Evolutionary conservation across 2,113 vertebrate species (phyloP), one percentile per base, ranked within the genome.

Genomic region (Calidris pugnax): DNA sequence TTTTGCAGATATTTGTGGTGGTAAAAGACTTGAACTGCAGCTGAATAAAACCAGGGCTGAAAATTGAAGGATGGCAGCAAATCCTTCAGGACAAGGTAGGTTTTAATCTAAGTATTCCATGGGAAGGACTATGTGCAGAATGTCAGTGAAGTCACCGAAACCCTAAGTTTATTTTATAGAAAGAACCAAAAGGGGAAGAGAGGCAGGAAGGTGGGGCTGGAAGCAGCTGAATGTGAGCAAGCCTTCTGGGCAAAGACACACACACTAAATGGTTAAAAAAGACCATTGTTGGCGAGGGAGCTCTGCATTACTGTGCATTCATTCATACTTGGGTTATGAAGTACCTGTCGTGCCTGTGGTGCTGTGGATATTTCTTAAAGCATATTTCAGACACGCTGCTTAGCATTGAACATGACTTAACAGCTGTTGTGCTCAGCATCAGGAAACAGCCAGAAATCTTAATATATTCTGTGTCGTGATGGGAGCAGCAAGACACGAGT

Each of bases 11-110:
- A 72, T 67, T 81, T 91, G 35, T 75, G 90, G 66, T 85, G 57
- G 68, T 83, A 74, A 90, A 77, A 80, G 48, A 37, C 82, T 86
- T 76, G 72, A 93, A 14, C 41, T 86, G 87, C 77, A 63, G 76
- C 56, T 72, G 80, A 94, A 71, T 83, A 90, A 64, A 95, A 76
- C 72, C 89, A 90, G 91, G 85, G 57, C 75, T 87, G 60, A 78
- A 93, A 83, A 78, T 56, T 95, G 91, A 95, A 98, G 93, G 56
- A 98, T 98, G 98, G 97, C 98, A 93, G 95, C 98, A 96, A 98
- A 98, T 89, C 73, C 98, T 93, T 97, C 98, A 81, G 98, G 98
- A 94, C 98, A 98, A 98, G 98, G 98, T 98, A 96, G 28, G 89
- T 68, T 87, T 90, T 81, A 63, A 32, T 62, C 32, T 73, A 43